These are phyloP conservation scores for Drosophila vallismaia DNA, from an alignment of 2,888 invertebrate species.

Conservation along the genomic window DNA sequence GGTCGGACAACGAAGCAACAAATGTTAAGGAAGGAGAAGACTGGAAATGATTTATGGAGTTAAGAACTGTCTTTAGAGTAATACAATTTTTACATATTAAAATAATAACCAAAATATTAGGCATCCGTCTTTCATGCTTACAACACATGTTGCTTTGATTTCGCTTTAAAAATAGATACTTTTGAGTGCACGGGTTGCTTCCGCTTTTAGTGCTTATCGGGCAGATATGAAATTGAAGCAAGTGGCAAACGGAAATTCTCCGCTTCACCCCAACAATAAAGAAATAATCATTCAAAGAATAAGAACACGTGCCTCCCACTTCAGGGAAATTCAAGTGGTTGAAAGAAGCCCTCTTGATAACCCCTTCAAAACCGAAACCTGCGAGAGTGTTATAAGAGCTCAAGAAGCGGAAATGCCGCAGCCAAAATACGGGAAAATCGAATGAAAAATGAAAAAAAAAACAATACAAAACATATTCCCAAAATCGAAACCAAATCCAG, in stretches of 20 bases:
- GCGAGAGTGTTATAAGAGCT: slow-evolving; percentile 23
- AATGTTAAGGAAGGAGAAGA: background rate
- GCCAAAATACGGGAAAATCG: slow-evolving; percentile 33
- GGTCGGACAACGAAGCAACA: slow-evolving; percentile 52
- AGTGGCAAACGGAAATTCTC: slow-evolving; percentile 55
- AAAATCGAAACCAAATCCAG: slow-evolving; percentile 21
- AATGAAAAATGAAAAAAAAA: slow-evolving; percentile 27
- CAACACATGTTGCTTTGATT: slow-evolving; percentile 33
- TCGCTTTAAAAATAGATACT: slow-evolving; percentile 35
- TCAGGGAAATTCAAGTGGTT: slow-evolving; percentile 48
- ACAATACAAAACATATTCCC: background rate
- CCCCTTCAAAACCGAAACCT: slow-evolving; percentile 21
- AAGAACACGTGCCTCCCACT: slow-evolving; percentile 48
- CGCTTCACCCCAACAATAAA: background rate
- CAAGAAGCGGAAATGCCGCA: slow-evolving; percentile 55
- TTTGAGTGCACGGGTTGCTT: slow-evolving; percentile 40
- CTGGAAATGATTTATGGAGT: background rate
- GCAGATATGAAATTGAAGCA: slow-evolving; percentile 25
- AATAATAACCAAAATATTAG: background rate
- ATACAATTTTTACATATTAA: no score
- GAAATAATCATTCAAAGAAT: slow-evolving; percentile 15
- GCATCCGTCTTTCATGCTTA: background rate
- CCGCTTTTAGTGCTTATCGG: slow-evolving; percentile 47
- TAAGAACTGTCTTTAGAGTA: no score
- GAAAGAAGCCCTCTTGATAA: slow-evolving; percentile 46